Conservation (phyloP, 2,113 vertebrate genomes). For the Serinus canaria region DNA sequence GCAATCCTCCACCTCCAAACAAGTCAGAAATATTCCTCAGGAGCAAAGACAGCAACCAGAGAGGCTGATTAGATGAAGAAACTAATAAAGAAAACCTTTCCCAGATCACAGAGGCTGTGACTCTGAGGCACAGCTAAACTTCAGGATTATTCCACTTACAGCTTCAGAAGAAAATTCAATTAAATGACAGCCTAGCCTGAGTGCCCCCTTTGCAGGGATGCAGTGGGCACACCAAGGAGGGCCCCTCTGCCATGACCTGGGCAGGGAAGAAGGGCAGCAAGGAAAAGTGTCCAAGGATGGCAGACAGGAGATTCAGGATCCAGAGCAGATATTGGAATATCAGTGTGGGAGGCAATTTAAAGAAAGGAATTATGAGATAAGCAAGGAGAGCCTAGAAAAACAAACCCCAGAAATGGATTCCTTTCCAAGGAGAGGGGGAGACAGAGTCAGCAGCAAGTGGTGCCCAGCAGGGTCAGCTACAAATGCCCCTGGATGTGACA, state of each 20-base stretch:
- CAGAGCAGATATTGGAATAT: not conserved
- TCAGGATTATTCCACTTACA: constrained; percentile 21
- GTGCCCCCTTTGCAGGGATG: not conserved
- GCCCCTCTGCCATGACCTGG: fast-evolving
- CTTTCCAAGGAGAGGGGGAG: not conserved
- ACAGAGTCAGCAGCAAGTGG: not conserved
- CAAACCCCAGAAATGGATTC: not conserved
- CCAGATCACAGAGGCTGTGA: not conserved
- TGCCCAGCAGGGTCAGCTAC: not conserved
- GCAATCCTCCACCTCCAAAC: not conserved
- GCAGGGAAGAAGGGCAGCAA: not conserved
- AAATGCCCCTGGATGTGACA: not conserved
- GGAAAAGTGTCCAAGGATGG: not conserved
- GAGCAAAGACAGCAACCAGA: not conserved
- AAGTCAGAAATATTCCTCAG: not conserved
- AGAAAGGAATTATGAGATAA: not conserved
- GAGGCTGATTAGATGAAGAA: not conserved
- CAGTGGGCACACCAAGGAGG: not conserved
- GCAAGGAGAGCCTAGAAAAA: not conserved
- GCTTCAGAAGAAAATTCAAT: constrained; percentile 10
- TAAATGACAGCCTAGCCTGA: not conserved
- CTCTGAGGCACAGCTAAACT: not conserved
- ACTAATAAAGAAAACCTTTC: not conserved
- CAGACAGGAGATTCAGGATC: not conserved
- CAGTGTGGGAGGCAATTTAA: not conserved